Evolutionary conservation across 2,113 vertebrate species (phyloP), one percentile per base, ranked within the genome.

Genomic region (Crotophaga sulcirostris): DNA sequence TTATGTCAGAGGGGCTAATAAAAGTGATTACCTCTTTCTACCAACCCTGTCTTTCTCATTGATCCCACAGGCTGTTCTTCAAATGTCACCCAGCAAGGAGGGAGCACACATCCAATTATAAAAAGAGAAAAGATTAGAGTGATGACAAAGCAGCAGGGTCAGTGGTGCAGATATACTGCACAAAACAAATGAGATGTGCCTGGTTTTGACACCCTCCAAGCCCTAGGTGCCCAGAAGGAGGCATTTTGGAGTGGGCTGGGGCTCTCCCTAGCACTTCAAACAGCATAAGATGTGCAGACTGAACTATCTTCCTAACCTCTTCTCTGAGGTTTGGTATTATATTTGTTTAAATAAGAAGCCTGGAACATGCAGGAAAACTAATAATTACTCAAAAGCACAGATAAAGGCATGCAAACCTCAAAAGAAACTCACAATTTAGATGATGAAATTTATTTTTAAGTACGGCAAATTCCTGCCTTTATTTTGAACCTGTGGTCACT

Each of bases 81-180:
- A 96, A 97, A 96, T 96, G 94, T 79, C 95, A 95, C 87, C 58
- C 87, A 82, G 87, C 9, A 34, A 91, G 94, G 77, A 93, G 62
- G 74, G 84, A 91, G 89, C 49, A 19, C 80, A 93, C 89, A 82
- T 95, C 89, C 93, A 92, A 92, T 95, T 95, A 95, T 33, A 44
- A 33, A 21, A 49, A 55, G 74, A 51, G 67, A 81, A 96, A 93
- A 94, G 93, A 94, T 60, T 87, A 94, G 87, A 0, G 2, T 42
- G 74, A 72, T 97, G 96, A 87, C 87, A 89, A 94, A 96, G 91
- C 95, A 95, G 87, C 17, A 3, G 78, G 77, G 73, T 85, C 87
- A 70, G 36, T 4, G 66, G 63, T 45, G 42, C 47, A 34, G 58
- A 63, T 89, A 54, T 55, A 34, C 59, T 69, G 60, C 72, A 81